Evolutionary conservation across 2,888 invertebrate genomes (phyloP), one percentile per base, ranked within the genome.

Genomic region (Deilephila elpenor): DNA sequence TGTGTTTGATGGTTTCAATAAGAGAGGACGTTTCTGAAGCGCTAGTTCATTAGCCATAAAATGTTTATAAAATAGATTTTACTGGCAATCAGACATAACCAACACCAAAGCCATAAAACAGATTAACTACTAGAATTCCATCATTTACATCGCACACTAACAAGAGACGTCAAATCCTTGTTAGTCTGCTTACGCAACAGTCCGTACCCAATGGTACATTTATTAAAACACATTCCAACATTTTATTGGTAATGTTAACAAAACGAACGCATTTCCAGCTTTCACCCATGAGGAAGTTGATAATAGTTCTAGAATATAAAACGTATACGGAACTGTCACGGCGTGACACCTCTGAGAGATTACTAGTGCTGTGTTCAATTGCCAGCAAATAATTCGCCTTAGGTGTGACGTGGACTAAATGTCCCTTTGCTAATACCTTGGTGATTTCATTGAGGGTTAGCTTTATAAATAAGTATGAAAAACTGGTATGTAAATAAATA

Each of bases 281-380:
- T 67, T 51, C 67, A 64, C 64, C 64, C 8, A 67, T 67, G 51
- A 67, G 67, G 67, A 67, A 67, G 25, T 51, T 25, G 67, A 67
- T 51, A 67, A 51, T 67, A 51, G 51, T 44, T 29, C 6, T 17
- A 51, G 44, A 51, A 44, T 67, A 51, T 51, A 25, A 62, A 67
- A 67, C 44, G 37, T 67, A 67, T 17, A 20, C 67, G 67, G 51
- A 67, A 67, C 20, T 51, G 51, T 25, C 6, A 67, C 61, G 4
- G 8, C 11, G 34, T 32, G 37, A 64, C 64, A 44, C 44, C 20
- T 64, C 37, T 64, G 25, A 17, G 17, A 51, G 20, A 67, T 67
- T 51, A 51, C 25, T 20, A 51, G 25, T 51, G 25, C 5, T 25
- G 37, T 64, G 20, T 8, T 11, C 34, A 20, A 64, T 64, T 37